phyloP scores from a whole-genome alignment of 92 coral and sea anemone species.

The Plumapathes pennacea region DNA sequence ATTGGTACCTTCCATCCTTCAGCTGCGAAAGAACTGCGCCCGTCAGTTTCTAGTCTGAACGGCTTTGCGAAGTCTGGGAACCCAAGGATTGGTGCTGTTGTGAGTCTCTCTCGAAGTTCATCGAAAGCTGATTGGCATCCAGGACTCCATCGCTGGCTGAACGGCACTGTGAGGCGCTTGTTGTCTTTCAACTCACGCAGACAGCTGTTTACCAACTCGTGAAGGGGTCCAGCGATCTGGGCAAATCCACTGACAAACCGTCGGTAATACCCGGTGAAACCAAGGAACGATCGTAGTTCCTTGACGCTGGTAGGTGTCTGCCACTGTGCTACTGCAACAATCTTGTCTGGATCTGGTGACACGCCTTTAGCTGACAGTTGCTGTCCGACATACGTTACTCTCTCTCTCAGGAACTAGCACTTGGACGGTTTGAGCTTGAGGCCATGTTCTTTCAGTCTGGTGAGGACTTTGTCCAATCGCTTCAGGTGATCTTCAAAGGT shows the following conservation, averaged over 20 bases:
- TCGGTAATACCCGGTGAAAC: constrained; percentile 54
- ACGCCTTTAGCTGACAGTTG: constrained; percentile 51
- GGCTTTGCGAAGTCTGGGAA: constrained; percentile 31
- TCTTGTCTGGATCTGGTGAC: constrained; percentile 59
- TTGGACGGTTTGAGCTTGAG: constrained; percentile 51
- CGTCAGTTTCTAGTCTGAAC: constrained; percentile 38
- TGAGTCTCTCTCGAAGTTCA: constrained; percentile 3
- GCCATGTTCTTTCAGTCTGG: constrained; percentile 32
- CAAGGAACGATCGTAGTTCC: constrained; percentile 58
- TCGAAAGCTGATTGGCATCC: constrained; percentile 23
- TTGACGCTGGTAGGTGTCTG: constrained; percentile 47
- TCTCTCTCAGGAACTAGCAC: constrained; percentile 38
- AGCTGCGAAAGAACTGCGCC: constrained; percentile 59
- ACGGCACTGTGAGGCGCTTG: constrained; percentile 26
- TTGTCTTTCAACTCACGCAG: constrained; percentile 16
- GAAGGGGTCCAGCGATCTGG: constrained; percentile 50
- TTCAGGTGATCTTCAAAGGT: constrained; percentile 52
- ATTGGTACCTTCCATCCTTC: constrained; percentile 33
- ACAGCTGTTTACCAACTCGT: constrained; percentile 52
- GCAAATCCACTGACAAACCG: constrained; percentile 52
- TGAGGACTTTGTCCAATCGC: constrained; percentile 42
- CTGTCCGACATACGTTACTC: constrained; percentile 61
- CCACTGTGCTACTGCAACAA: constrained; percentile 41
- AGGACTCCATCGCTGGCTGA: constrained; percentile 4
- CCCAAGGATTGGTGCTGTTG: constrained; percentile 26